Evolutionary conservation across 2,888 invertebrate species (phyloP).

Genomic region (Drosophila aldrichi): DNA sequence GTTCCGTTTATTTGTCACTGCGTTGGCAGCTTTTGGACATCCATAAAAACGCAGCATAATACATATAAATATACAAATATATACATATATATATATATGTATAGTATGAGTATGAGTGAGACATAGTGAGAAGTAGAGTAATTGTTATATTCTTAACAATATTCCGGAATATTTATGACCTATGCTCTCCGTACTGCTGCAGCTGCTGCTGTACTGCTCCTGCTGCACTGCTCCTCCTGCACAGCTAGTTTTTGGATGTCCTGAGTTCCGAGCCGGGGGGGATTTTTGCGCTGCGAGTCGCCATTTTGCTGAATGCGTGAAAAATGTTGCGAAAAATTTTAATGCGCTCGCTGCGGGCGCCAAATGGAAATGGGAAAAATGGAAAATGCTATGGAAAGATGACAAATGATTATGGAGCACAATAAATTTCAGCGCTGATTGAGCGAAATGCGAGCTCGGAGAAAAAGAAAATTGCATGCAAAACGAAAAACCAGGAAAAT

Average conservation of each 20-base stretch:
- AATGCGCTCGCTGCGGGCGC: slow-evolving; percentile 73
- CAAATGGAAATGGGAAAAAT: slow-evolving; percentile 69
- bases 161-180: slow-evolving; percentile 76
- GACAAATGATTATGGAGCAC: slow-evolving; percentile 80
- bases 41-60: slow-evolving; percentile 55
- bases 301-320: slow-evolving; percentile 76
- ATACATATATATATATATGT: slow-evolving; percentile 14
- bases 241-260: slow-evolving; percentile 7
- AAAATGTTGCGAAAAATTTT: slow-evolving; percentile 78
- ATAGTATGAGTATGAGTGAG: background rate
- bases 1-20: slow-evolving; percentile 41
- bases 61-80: slow-evolving; percentile 40
- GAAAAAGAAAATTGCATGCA: slow-evolving; percentile 27
- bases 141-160: slow-evolving; percentile 80
- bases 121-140: slow-evolving; percentile 30
- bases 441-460: slow-evolving; percentile 69
- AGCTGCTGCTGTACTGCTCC: slow-evolving; percentile 14
- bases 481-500: slow-evolving; percentile 27
- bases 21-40: slow-evolving; percentile 51
- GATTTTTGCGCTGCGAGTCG: slow-evolving; percentile 49
- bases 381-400: slow-evolving; percentile 62
- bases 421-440: slow-evolving; percentile 77
- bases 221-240: background rate
- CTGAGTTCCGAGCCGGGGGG: slow-evolving; percentile 16
- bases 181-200: slow-evolving; percentile 32